phyloP scores from a whole-genome alignment of 2,113 vertebrate species.

The Chamaetylas fuelleborni region DNA sequence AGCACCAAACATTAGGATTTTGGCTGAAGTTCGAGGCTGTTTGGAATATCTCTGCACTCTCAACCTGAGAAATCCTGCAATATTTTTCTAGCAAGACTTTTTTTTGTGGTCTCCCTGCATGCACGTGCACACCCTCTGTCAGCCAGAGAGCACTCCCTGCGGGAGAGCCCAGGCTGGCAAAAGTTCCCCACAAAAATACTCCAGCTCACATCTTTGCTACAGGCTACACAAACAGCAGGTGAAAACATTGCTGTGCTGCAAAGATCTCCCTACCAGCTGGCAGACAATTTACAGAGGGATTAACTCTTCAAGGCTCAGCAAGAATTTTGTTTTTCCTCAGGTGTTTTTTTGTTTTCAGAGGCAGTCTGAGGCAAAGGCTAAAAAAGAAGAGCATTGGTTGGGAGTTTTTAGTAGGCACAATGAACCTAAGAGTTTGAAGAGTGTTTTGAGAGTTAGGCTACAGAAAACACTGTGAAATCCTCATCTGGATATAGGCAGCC shows the following conservation, averaged over 20 bases:
- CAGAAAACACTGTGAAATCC: not conserved
- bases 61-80: not conserved
- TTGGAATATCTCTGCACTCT: not conserved
- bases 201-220: not conserved
- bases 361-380: not conserved
- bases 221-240: slow-evolving; percentile 30
- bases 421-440: not conserved
- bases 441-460: not conserved
- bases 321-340: not conserved
- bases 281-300: not conserved
- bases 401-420: not conserved
- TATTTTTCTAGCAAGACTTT: not conserved
- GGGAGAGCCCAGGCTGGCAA: not conserved
- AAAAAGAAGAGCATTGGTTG: not conserved
- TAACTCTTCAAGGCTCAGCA: not conserved
- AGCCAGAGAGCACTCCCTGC: not conserved
- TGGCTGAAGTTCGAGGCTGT: not conserved
- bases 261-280: not conserved
- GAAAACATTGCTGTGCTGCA: not conserved
- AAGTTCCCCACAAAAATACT: not conserved
- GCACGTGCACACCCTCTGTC: accelerated
- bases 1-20: not conserved
- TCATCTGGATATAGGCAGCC: not conserved
- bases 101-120: not conserved
- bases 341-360: not conserved